Base-by-base conservation (phyloP, 2,113 vertebrate genomes). In the Vombatus ursinus region DNA sequence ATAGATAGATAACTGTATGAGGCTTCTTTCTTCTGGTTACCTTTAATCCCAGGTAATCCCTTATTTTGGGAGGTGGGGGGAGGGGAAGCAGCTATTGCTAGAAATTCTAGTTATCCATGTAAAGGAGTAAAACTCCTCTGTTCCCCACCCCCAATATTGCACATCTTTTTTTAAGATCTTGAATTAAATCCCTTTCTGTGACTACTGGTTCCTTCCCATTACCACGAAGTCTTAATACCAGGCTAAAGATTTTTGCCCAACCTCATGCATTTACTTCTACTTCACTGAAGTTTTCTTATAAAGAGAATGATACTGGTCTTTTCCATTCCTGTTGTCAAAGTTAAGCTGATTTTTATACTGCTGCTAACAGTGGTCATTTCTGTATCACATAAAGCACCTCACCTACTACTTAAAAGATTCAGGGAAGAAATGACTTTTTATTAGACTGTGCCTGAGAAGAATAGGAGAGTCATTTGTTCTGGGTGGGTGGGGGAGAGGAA, bases 341-440 rank as follows among this genome's bases (percentile, higher is more conserved):
- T 84, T 19, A 77, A 77, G 37, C 31, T 84, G 68, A 84, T 84
- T 84, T 84, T 84, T 84, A 8, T 19, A 44, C n/a, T 84, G 0
- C n/a, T 84, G 37, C 37, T 77, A n/a, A 77, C 37, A 44, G 68
- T 44, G 8, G 68, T 84, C 44, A 44, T 84, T 84, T 84, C 68
- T 77, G 37, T 77, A 19, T 77, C 19, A 44, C 19, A 84, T 16
- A n/a, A n/a, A 44, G 68, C n/a, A 84, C 19, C 37, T 84, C 68
- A 84, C 68, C 68, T 16, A 84, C 68, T 84, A 8, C 91, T 91
- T 94, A 95, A 94, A 91, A 1, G 49, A 91, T 94, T 97, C 47
- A 50, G 89, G 93, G 52, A 94, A 89, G 31, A 89, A 89, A 94
- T 52, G n/a, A 93, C 95, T 96, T 97, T 94, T 50, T 94, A 7